Conservation (phyloP, 2,888 invertebrate genomes). For the Perizoma flavofasciatum region DNA sequence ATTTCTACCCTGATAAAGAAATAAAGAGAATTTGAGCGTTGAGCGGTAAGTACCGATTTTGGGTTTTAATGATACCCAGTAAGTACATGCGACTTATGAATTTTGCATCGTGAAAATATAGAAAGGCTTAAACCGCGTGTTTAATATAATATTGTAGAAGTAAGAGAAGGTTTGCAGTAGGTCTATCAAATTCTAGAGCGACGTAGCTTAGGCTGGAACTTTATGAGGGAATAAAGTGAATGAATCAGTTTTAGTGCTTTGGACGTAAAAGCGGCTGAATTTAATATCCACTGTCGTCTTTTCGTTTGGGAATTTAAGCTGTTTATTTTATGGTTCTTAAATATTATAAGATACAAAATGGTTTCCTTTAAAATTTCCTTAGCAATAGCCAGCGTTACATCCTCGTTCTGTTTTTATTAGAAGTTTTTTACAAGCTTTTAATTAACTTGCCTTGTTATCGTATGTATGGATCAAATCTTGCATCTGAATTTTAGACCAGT, state of each 20-base stretch:
- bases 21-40: constrained; percentile 7
- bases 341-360: neutral
- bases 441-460: no score
- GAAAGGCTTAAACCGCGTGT: constrained; percentile 8
- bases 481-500: no score
- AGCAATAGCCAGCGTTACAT: no score
- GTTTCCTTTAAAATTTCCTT: neutral
- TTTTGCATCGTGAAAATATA: constrained; percentile 29
- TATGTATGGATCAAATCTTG: no score
- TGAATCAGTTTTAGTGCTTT: constrained; percentile 26
- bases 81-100: constrained; percentile 29
- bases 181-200: constrained; percentile 9
- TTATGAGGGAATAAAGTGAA: constrained; percentile 27
- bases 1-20: constrained; percentile 3
- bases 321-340: neutral
- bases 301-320: constrained; percentile 1
- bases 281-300: constrained; percentile 16
- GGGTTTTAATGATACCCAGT: constrained; percentile 22
- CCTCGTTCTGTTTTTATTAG: no score
- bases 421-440: no score
- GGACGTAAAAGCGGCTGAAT: constrained; percentile 19
- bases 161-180: constrained; percentile 4
- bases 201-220: constrained; percentile 15
- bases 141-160: constrained; percentile 19
- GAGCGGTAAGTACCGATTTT: neutral